A percentile compares a stretch with the other conserved stretches of the same genome.
These are phyloP conservation scores for Podilymbus podiceps DNA, from an alignment of 2,113 vertebrate genomes.

Conservation along the genomic window DNA sequence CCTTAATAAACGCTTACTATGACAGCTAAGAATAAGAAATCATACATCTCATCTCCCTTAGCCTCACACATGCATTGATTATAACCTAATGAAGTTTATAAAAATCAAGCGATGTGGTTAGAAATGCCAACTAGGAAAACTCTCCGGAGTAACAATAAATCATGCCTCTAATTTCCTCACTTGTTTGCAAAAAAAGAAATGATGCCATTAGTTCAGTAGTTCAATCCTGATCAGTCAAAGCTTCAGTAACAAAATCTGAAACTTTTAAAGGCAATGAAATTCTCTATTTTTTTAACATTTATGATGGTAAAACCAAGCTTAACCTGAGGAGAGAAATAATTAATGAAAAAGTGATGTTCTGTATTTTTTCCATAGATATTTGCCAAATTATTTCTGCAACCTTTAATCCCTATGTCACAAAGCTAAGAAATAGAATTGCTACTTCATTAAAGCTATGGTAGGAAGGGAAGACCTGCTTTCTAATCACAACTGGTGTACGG, in stretches of 20 bases:
- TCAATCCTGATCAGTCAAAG: background rate
- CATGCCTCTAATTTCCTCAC: background rate
- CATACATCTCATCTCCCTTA: background rate
- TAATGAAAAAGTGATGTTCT: background rate
- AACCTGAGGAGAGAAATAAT: background rate
- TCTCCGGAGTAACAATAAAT: background rate
- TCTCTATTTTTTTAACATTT: background rate
- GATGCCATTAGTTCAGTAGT: background rate
- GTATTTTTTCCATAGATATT: background rate
- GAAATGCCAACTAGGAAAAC: background rate
- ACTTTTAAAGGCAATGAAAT: background rate
- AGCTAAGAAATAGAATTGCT: background rate
- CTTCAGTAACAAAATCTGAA: background rate
- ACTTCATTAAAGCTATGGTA: background rate
- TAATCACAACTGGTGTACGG: background rate
- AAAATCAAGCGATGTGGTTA: background rate
- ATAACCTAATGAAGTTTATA: background rate
- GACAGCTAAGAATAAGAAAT: background rate
- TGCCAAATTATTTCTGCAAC: background rate
- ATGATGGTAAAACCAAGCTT: background rate
- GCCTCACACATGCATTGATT: background rate
- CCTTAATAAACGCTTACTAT: background rate
- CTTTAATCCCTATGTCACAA: background rate
- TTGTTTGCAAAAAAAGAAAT: background rate
- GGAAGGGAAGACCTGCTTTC: background rate